Base-by-base conservation (phyloP, 1,140 invertebrate genomes). In the Hylaeus volcanicus region DNA sequence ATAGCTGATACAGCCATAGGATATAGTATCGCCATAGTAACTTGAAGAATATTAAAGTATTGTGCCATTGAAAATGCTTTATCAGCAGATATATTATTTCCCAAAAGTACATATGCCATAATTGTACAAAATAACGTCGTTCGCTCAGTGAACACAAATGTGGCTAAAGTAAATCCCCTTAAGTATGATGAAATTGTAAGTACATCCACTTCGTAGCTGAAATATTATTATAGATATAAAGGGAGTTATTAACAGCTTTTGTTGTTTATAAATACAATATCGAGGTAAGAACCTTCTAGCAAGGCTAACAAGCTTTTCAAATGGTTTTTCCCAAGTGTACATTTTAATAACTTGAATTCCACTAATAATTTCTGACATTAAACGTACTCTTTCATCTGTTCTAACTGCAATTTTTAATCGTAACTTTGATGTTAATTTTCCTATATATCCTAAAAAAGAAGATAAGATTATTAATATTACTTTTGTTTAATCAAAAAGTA, bases 271-370 rank as follows among this genome's bases (percentile, higher is more conserved):
- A 56, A 39, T 69, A 45, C 66, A 80, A 39, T 0, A 63, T 11
- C 1, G 8, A 51, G 26, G 26, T 63, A 56, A n/a, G 66, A 65
- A 80, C 94, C 92, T 94, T 91, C 96, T 91, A 6, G 94, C 93
- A 45, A 94, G 83, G 66, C 95, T 93, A 2, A 97, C 95, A 3
- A 97, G 89, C 83, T 95, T 94, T 73, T 95, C 94, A 88, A 97
- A 97, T 5, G 96, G 96, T 85, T 95, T 96, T 86, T 97, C 97
- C 97, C 97, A 97, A 2, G 96, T 95, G 86, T 97, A 97, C 97
- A 98, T 97, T 94, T 98, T 98, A 73, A 96, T 96, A 0, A 98
- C 96, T 92, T 97, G 95, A 61, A 96, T 95, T 0, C 96, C 96
- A 64, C 93, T 93, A 3, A 98, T 96, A 39, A 98, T 95, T 93